Evolutionary conservation across 1,140 invertebrate genomes (phyloP), one percentile per base, ranked within the genome.

Genomic region (Diprion similis): DNA sequence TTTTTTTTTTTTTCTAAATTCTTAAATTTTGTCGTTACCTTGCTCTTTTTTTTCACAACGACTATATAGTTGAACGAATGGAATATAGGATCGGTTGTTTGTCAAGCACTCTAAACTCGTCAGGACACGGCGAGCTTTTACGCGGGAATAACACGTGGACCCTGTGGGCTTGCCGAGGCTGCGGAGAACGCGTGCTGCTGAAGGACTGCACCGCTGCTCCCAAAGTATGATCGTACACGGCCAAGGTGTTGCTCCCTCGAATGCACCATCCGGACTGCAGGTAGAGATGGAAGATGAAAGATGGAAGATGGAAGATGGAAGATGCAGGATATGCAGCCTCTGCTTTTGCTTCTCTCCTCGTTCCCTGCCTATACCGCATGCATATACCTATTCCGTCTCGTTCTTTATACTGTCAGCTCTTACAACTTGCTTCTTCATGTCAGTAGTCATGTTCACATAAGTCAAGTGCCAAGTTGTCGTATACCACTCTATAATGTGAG

Each of bases 221-320:
- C 24, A 59, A 59, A 13, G 51, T 59, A 59, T 59, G 51, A 59
- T 13, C 51, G 51, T 59, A 59, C 11, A 17, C 51, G 51, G 51
- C 51, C 51, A 59, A 59, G 51, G 51, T 59, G 51, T 59, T 59
- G 51, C 51, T 59, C 51, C 51, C 51, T 59, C 51, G 51, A 59
- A 59, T 59, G 9, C 51, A 59, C 11, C 51, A 59, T 59, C n/a
- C 51, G 51, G 51, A 59, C 51, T 59, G 51, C 24, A 6, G 24
- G 51, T 59, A 15, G 51, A 59, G 51, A 59, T 59, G 51, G 51
- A 59, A 37, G 24, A 37, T 37, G 24, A 37, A 37, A 37, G 24
- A 37, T 37, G 24, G 24, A 37, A 17, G 51, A 51, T 51, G 48
- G 48, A 51, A 51, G 48, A 59, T 59, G 51, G n/a, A 17, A 59